Base-by-base conservation (phyloP, 35 echinoderm and acorn worm species). In the Anneissia japonica region DNA sequence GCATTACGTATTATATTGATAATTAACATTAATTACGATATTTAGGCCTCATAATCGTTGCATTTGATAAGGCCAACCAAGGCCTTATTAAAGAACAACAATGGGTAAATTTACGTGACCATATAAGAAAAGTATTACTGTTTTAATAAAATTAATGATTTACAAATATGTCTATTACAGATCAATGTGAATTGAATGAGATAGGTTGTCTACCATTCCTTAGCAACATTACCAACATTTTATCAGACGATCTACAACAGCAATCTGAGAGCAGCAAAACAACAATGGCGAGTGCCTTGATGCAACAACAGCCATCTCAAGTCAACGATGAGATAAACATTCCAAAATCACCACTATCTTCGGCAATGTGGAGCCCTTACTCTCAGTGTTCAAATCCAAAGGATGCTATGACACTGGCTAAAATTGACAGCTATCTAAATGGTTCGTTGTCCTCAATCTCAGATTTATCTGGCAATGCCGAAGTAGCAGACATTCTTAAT, bases 401-500 rank as follows among this genome's bases (percentile, higher is more conserved):
- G 88, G 94, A 97, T 89, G 94, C 94, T 0, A 75, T 97, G 31
- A 97, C 94, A 0, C 88, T 97, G 29, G 88, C 88, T 85, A 97
- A 97, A 40, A 97, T 97, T 14, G 94, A 97, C 36, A 88, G 91
- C 7, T 97, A 97, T 77, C 83, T 97, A 26, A 97, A 89, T 32
- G 94, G 94, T 1, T 74, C 87, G 23, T 43, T 89, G 46, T 89
- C 39, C 40, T 23, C 73, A 77, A 32, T 28, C 33, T 30, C 46
- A 10, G 12, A 29, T 46, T 29, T 30, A 82, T 23, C 39, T 84
- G 2, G 83, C 32, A 35, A 43, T 75, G 12, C 72, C 46, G 73
- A 73, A 40, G 74, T 73, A 77, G 84, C 77, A 3, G 32, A 77
- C 74, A 29, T 75, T 75, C 17, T 30, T 30, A 7, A 3, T 16